Base-by-base conservation (phyloP, 2,113 vertebrate genomes). In the Apteryx owenii region DNA sequence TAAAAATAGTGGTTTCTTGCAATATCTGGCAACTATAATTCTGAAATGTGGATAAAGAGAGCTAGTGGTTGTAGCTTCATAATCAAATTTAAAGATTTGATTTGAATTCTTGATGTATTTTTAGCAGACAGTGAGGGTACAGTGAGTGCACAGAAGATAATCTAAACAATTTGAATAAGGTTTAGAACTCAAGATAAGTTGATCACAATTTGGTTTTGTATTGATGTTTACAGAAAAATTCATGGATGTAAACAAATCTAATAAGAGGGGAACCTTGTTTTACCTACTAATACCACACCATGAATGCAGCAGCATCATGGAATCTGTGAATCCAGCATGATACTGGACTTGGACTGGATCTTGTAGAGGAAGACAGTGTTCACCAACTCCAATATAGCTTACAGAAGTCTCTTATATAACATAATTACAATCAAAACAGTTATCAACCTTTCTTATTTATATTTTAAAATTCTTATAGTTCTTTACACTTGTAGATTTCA, bases 1-100 rank as follows among this genome's bases (percentile, higher is more conserved):
- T 88, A 98, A 90, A 88, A 54, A 96, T 97, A 61, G 87, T 81
- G 48, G 40, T 94, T 95, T 95, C 83, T 91, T 96, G 54, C 83
- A 95, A 93, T 91, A 64, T 28, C 42, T 85, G 10, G 42, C 48
- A 90, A 66, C 91, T 76, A 68, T 75, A 65, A 88, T 97, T 91
- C 31, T 93, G 68, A 86, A 93, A 91, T 79, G 61, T 87, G 91
- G 78, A 56, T 91, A 50, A 94, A 75, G 95, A 93, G 58, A 81
- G 71, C 68, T 68, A 96, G 68, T 68, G 69, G 50, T 58, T 90
- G 7, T 70, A 56, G 93, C 53, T 77, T 86, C 21, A 78, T 78
- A 95, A 73, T 79, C 15, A 40, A 84, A 73, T 79, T 92, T 90
- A 85, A 81, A 94, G n/a, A 90, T 64, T 77, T 58, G 15, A 76